phyloP scores from a whole-genome alignment of 2,888 invertebrate genomes.

The Eremobia ochroleuca region DNA sequence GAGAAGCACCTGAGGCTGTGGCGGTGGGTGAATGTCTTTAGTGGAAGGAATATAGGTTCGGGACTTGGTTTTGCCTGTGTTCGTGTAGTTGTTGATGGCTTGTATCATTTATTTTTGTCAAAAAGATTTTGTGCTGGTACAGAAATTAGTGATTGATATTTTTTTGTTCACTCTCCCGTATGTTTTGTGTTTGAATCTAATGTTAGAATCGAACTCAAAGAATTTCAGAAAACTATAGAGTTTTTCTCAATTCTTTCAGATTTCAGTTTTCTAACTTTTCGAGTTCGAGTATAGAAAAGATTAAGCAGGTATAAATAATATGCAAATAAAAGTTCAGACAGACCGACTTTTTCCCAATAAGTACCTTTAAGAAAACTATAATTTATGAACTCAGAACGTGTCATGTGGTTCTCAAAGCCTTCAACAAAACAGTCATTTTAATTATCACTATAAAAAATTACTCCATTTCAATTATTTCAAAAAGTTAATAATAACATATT shows the following conservation, averaged over 20 bases:
- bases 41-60: slow-evolving; percentile 19
- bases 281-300: neutral
- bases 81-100: neutral
- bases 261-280: neutral
- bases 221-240: neutral
- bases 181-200: neutral
- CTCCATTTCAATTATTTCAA: slow-evolving; percentile 60
- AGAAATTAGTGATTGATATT: neutral
- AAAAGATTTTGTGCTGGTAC: neutral
- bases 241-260: neutral
- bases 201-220: neutral
- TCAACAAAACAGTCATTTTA: slow-evolving; percentile 52
- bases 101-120: neutral
- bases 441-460: slow-evolving; percentile 58
- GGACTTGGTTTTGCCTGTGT: slow-evolving; percentile 29
- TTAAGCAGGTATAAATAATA: neutral
- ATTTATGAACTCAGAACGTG: slow-evolving; percentile 35
- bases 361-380: slow-evolving; percentile 11
- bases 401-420: slow-evolving; percentile 49
- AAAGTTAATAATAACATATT: slow-evolving; percentile 66
- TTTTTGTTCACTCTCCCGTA: neutral
- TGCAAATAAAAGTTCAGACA: neutral
- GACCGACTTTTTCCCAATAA: neutral
- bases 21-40: slow-evolving; percentile 26
- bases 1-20: slow-evolving; percentile 59